These are phyloP conservation scores for Amphiprion clarkii DNA, from an alignment of 2,797 vertebrate species.

Conservation along the genomic window DNA sequence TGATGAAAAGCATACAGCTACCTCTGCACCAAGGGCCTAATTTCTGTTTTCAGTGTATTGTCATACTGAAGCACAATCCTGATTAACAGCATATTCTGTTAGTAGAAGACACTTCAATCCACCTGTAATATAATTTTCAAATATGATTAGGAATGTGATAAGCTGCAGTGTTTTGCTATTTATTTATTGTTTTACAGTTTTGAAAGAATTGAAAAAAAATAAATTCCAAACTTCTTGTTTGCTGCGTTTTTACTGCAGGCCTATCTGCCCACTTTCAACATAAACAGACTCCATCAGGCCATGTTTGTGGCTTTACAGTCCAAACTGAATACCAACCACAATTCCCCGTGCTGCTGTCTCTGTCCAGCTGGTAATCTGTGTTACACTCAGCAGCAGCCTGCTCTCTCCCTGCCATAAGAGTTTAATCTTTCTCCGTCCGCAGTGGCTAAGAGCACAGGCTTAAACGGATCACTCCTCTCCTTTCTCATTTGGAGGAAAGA, in stretches of 20 bases:
- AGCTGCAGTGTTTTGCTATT: too few relatives aligned
- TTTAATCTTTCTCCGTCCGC: constrained; percentile 78
- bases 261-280: constrained; percentile 2
- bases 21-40: too few relatives aligned
- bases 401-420: constrained; percentile 72
- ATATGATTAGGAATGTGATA: too few relatives aligned
- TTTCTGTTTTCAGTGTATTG: too few relatives aligned
- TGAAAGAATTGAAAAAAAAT: too few relatives aligned
- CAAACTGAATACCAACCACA: constrained; percentile 47
- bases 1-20: too few relatives aligned
- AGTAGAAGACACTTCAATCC: too few relatives aligned
- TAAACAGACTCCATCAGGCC: constrained; percentile 4
- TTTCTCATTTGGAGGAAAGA: constrained; percentile 72
- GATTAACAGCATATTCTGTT: too few relatives aligned
- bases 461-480: constrained; percentile 75
- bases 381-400: constrained; percentile 66
- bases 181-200: too few relatives aligned
- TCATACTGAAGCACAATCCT: too few relatives aligned
- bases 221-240: too few relatives aligned
- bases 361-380: constrained; percentile 75
- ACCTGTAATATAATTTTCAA: too few relatives aligned
- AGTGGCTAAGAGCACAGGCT: constrained; percentile 77
- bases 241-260: neutral
- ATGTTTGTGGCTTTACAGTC: constrained; percentile 39
- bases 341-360: constrained; percentile 44